Evolutionary conservation across 1,140 invertebrate species (phyloP).

Genomic region (Aphaenogaster rudis): DNA sequence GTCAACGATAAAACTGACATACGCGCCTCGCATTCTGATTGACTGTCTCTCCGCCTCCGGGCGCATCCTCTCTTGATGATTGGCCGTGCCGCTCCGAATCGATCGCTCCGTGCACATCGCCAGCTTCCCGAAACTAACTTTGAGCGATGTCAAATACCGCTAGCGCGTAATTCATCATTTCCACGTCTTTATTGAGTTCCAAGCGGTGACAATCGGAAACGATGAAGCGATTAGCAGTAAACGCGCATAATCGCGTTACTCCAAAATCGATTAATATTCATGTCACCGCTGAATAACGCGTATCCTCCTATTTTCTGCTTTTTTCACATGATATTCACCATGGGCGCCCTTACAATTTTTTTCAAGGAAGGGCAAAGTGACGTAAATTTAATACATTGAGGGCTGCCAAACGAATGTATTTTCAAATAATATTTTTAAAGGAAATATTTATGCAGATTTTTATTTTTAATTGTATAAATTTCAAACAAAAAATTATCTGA

Average conservation of each 20-base stretch:
- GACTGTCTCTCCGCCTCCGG: conserved; percentile 21
- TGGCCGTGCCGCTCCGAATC: conserved; percentile 12
- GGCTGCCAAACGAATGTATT: too few relatives aligned
- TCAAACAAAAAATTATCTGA: too few relatives aligned
- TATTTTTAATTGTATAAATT: too few relatives aligned
- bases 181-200: conserved; percentile 43
- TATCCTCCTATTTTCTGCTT: not conserved
- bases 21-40: conserved; percentile 36
- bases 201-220: conserved; percentile 29
- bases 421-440: too few relatives aligned
- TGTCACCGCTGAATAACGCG: not conserved
- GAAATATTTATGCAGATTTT: too few relatives aligned
- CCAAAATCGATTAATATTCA: not conserved
- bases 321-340: not conserved
- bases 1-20: conserved; percentile 68
- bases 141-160: conserved; percentile 13
- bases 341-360: too few relatives aligned
- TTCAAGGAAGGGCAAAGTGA: too few relatives aligned
- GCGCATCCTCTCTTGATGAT: conserved; percentile 12
- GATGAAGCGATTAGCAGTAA: conserved; percentile 17
- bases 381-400: too few relatives aligned
- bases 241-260: conserved; percentile 17
- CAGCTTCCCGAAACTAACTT: conserved; percentile 25
- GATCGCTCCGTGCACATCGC: conserved; percentile 19
- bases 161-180: conserved; percentile 46